Evolutionary conservation across 2,888 invertebrate genomes (phyloP).

Genomic region (Aphodius granarius): DNA sequence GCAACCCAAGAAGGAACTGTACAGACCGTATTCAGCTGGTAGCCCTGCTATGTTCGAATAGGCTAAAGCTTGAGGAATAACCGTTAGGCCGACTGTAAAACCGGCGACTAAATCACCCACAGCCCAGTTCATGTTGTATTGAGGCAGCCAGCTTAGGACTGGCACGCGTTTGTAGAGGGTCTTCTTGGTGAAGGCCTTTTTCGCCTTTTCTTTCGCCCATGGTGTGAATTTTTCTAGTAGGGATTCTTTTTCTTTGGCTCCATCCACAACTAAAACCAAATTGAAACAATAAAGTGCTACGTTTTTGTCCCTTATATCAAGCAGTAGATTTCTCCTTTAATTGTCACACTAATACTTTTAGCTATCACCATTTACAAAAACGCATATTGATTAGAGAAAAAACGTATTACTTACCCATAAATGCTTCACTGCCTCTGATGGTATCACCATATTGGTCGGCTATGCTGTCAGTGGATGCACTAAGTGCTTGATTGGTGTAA

Average conservation of each 20-base stretch:
- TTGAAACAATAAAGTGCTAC: slow-evolving; percentile 16
- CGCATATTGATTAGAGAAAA: background rate
- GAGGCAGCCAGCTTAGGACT: slow-evolving; percentile 75
- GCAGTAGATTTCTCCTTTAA: too few relatives aligned
- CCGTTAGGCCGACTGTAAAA: slow-evolving; percentile 88
- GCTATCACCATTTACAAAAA: too few relatives aligned
- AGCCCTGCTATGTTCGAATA: slow-evolving; percentile 80
- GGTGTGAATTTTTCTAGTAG: slow-evolving; percentile 39
- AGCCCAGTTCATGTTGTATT: slow-evolving; percentile 71
- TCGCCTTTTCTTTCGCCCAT: slow-evolving; percentile 55
- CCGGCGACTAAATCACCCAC: slow-evolving; percentile 89
- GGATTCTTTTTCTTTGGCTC: slow-evolving; percentile 31
- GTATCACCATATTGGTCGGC: slow-evolving; percentile 40
- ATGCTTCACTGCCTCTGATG: slow-evolving; percentile 63
- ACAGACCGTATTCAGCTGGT: slow-evolving; percentile 85
- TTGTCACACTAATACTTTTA: too few relatives aligned
- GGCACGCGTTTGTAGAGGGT: slow-evolving; percentile 75
- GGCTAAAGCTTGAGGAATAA: slow-evolving; percentile 88
- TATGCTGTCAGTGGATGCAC: slow-evolving; percentile 47
- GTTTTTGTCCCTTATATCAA: too few relatives aligned
- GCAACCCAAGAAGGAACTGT: slow-evolving; percentile 91
- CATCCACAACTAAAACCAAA: slow-evolving; percentile 39
- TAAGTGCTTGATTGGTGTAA: slow-evolving; percentile 51
- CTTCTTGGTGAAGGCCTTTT: slow-evolving; percentile 65
- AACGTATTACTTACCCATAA: slow-evolving; percentile 55